phyloP scores from a whole-genome alignment of 2,797 vertebrate species.

The Macrochelys suwanniensis region DNA sequence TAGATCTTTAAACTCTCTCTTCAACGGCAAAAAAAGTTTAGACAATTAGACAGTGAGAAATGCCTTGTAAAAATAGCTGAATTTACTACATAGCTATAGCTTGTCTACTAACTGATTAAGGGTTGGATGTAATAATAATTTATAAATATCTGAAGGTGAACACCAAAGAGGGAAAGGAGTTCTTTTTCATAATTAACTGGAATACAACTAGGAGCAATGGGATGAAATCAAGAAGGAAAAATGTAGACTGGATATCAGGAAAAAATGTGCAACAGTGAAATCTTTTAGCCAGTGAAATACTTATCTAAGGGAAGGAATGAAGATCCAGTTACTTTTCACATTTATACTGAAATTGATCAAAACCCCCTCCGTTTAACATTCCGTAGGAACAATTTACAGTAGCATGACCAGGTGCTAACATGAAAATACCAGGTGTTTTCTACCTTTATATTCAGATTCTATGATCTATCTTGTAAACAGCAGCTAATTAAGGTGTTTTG shows the following conservation, averaged over 20 bases:
- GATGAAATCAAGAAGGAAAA: not conserved
- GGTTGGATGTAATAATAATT: not conserved
- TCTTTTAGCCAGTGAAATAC: not conserved
- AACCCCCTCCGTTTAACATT: accelerated
- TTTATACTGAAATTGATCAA: not conserved
- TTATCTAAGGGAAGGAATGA: not conserved
- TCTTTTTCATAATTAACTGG: not conserved
- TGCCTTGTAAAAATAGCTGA: not conserved
- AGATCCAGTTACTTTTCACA: not conserved
- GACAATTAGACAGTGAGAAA: not conserved
- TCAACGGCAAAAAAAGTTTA: not conserved
- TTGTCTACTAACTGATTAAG: not conserved
- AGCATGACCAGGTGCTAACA: not conserved
- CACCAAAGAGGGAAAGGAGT: not conserved
- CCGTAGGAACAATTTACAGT: accelerated
- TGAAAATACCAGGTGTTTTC: not conserved
- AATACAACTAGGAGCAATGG: not conserved
- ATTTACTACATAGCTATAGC: not conserved
- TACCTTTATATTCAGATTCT: not conserved
- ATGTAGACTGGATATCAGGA: not conserved
- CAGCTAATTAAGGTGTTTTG: accelerated
- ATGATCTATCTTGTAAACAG: not conserved
- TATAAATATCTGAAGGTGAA: not conserved
- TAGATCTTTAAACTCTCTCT: not conserved
- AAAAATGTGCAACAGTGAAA: accelerated